Evolutionary conservation across 1,140 invertebrate genomes (phyloP).

Genomic region (Ditylenchus dipsaci): DNA sequence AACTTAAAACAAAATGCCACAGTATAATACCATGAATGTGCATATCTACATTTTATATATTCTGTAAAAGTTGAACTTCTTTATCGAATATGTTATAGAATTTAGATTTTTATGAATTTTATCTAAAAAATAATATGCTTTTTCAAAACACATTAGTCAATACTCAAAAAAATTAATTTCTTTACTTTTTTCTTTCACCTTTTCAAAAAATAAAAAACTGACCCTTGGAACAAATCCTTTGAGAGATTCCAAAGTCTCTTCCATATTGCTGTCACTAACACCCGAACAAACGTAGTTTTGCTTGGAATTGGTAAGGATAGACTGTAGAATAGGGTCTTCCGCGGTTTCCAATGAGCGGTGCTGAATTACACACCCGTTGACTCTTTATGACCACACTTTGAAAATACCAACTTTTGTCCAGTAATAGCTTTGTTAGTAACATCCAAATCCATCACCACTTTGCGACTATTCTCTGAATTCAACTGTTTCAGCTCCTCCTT

Average conservation of each 20-base stretch:
- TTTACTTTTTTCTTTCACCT: no score
- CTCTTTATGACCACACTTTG: no score
- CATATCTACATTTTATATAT: no score
- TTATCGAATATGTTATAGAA: no score
- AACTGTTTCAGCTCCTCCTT: constrained; percentile 49
- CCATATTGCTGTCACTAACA: neutral
- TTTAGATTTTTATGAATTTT: no score
- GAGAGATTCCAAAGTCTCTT: neutral
- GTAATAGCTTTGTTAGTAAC: constrained; percentile 20
- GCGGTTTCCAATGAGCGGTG: constrained; percentile 24
- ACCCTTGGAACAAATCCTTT: neutral
- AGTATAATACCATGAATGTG: no score
- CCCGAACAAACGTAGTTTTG: neutral
- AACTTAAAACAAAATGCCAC: no score
- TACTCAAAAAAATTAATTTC: no score
- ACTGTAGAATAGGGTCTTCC: constrained; percentile 34
- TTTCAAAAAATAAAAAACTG: neutral
- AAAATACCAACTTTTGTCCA: constrained; percentile 18
- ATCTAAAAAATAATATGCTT: no score
- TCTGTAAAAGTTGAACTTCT: no score
- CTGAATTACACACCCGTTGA: neutral
- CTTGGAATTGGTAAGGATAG: constrained; percentile 28
- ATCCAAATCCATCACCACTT: constrained; percentile 41
- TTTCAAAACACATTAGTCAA: no score
- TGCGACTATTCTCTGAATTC: constrained; percentile 14